Base-by-base conservation (phyloP, 2,797 vertebrate species). In the Betta splendens region DNA sequence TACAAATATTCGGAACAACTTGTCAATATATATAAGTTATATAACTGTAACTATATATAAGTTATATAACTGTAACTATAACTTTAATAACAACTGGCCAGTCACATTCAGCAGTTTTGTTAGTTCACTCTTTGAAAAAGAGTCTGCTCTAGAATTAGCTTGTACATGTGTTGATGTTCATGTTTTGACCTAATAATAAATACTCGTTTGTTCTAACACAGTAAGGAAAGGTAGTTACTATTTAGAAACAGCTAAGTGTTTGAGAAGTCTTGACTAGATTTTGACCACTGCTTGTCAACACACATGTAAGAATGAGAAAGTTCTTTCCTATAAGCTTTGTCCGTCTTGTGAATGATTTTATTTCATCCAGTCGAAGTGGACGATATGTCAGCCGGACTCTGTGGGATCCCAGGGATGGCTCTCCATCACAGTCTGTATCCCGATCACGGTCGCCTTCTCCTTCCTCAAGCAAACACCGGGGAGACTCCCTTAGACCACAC, bases 391-490 rank as follows among this genome's bases (percentile, higher is more conserved):
- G 55, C 39, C 49, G 11, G 17, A 36, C 56, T 28, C 17, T 11
- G 18, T 69, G 75, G 81, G 66, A 75, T 44, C 48, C 58, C 39
- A 83, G 59, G 32, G 68, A 72, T 45, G 48, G 21, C 11, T 81
- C 84, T 44, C 72, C 62, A 1, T 75, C 79, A 13, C 61, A 17
- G 3, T 78, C 85, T 0, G 1, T 22, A 4, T 64, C 76, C 37
- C 74, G 33, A 10, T 83, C 86, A 10, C 22, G 29, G 3, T 86
- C 87, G 26, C 39, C 43, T 32, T 86, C 84, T 50, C 75, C 21
- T 2, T 31, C 57, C 9, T 59, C 56, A 1, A 72, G 45, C 9
- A 86, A 61, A 65, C 51, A 32, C 17, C 38, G 61, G 23, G 12
- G 9, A 38, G 66, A 57, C n/a, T 38, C 16, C 16, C 47, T 48